phyloP scores from a whole-genome alignment of 1,140 invertebrate species.

The Atta colombica region DNA sequence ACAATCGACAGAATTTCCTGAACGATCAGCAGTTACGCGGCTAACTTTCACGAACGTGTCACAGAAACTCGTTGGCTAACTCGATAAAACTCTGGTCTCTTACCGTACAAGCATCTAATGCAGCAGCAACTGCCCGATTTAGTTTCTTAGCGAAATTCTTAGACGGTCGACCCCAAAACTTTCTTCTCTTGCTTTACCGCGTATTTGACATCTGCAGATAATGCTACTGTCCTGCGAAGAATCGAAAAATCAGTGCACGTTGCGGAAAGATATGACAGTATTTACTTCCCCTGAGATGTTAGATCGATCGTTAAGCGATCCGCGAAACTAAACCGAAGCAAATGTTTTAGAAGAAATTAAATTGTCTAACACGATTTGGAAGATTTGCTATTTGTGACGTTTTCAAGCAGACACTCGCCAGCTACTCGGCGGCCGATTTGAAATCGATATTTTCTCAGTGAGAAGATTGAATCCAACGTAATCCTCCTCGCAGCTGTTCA shows the following conservation, averaged over 20 bases:
- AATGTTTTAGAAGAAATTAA: neutral
- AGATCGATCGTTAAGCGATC: neutral
- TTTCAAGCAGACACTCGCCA: neutral
- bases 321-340: too few species aligned
- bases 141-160: slow-evolving; percentile 60
- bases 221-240: neutral
- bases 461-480: slow-evolving; percentile 1
- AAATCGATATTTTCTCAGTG: slow-evolving; percentile 22
- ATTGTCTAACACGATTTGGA: neutral
- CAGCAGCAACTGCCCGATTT: slow-evolving; percentile 31
- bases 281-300: neutral
- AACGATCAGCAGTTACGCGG: slow-evolving; percentile 50
- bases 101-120: slow-evolving; percentile 54
- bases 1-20: slow-evolving; percentile 63
- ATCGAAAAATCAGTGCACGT: slow-evolving; percentile 1
- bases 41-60: slow-evolving; percentile 66
- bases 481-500: slow-evolving; percentile 13
- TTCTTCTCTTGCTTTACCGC: neutral
- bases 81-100: slow-evolving; percentile 64
- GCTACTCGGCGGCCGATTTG: neutral
- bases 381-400: neutral
- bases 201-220: slow-evolving; percentile 36
- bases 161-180: slow-evolving; percentile 23
- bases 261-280: neutral
- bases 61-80: slow-evolving; percentile 64